These are phyloP conservation scores for Enchytraeus crypticus DNA, from an alignment of 2,888 invertebrate species.

Conservation along the genomic window DNA sequence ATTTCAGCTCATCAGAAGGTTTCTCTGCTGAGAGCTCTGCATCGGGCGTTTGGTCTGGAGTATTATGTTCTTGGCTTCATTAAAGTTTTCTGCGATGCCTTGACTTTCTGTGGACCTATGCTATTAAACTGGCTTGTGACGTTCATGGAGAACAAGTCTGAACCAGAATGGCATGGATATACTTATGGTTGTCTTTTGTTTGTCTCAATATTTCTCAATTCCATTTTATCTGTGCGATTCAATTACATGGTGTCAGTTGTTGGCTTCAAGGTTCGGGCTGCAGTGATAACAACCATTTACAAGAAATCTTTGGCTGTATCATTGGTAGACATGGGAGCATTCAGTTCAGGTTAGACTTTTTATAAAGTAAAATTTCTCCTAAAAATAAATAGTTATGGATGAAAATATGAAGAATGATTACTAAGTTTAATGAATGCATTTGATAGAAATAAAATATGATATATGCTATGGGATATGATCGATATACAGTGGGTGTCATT, in stretches of 20 bases:
- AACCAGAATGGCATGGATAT: conserved; percentile 53
- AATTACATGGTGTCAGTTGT: conserved; percentile 59
- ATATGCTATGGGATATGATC: no score
- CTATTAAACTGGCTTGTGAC: conserved; percentile 71
- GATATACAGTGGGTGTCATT: no score
- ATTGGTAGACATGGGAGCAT: conserved; percentile 46
- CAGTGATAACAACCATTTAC: conserved; percentile 74
- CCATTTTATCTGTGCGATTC: conserved; percentile 78
- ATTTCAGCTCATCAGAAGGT: no score
- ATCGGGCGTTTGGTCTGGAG: conserved; percentile 41
- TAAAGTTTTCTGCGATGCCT: conserved; percentile 70
- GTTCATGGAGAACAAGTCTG: conserved; percentile 65
- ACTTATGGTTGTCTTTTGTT: conserved; percentile 59
- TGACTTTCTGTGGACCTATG: conserved; percentile 80
- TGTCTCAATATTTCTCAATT: conserved; percentile 60
- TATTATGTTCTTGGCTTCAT: conserved; percentile 42
- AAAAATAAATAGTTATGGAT: neutral
- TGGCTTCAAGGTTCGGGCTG: conserved; percentile 67
- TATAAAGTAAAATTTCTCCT: no score
- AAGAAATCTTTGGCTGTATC: conserved; percentile 58
- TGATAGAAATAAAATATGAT: no score
- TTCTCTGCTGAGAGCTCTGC: conserved; percentile 33
- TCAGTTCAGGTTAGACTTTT: conserved; percentile 25
- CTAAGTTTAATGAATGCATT: neutral
- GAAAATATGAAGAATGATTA: neutral